Evolutionary conservation across 2,888 invertebrate species (phyloP), one percentile per base, ranked within the genome.

Genomic region (Drosophila merina): DNA sequence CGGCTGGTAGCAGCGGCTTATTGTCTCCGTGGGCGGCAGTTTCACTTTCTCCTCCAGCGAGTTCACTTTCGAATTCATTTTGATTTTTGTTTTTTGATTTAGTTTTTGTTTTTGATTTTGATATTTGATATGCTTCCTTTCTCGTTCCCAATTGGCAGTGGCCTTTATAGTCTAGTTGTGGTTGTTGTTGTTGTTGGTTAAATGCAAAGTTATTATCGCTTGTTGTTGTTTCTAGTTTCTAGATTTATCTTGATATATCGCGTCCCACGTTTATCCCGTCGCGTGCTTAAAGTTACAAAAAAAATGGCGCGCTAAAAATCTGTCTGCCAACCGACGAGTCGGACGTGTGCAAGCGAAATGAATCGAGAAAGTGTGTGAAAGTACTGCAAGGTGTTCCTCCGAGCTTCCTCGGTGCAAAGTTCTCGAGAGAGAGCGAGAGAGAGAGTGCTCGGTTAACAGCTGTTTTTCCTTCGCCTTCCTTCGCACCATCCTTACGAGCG

Each of bases 1-100:
- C 74, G 96, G 95, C 91, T 96, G 96, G 85, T 92, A 92, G 74
- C 92, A 90, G 64, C 91, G 89, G 75, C 91, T 91, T 77, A 91
- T 90, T 72, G 91, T 91, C 79, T 92, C 92, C 76, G 91, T 91
- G 56, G 91, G 90, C 77, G 92, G 92, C 74, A 92, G 82, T 88
- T 92, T 92, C 69, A 92, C 90, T 90, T 92, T 92, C 78, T 92
- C 92, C 82, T 92, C 91, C 49, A 91, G 79, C 64, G 91, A 91
- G 73, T 89, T 89, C 74, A 87, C 81, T 89, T 92, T 92, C 31
- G 91, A 91, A 86, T 88, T 89, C 91, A 91, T 91, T 49, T 77
- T 77, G 42, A 12, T 54, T 62, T 45, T 49, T 44, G 56, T 56
- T 59, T 49, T 63, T 57, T 48, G 48, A 58, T 62, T 66, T 76